Conservation (phyloP, 2,888 invertebrate species). For the Eledone cirrhosa region DNA sequence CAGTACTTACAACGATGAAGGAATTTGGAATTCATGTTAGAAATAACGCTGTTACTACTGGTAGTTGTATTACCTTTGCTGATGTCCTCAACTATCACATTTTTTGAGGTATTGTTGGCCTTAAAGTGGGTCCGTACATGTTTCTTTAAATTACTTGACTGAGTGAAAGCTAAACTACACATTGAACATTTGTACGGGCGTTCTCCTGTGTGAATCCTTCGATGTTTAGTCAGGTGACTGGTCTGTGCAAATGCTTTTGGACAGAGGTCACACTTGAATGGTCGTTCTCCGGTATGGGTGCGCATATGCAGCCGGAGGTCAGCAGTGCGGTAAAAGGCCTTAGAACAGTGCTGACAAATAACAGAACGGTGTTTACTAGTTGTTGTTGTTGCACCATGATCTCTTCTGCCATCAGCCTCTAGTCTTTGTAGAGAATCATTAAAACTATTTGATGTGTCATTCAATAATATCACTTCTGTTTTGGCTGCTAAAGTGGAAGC, state of each 20-base stretch:
- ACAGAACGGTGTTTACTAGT: background rate
- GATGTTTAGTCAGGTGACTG: constrained; percentile 47
- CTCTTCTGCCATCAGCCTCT: too few species aligned
- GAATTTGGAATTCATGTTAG: background rate
- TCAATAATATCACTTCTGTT: too few species aligned
- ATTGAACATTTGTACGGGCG: constrained; percentile 47
- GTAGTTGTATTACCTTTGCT: too few species aligned
- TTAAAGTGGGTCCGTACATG: constrained; percentile 43
- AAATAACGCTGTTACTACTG: background rate
- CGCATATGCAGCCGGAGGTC: constrained; percentile 18
- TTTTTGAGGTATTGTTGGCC: background rate
- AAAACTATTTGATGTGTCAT: too few species aligned
- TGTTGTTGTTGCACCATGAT: too few species aligned
- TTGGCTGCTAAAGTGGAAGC: too few species aligned
- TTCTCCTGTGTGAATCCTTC: constrained; percentile 45
- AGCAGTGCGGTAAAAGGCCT: background rate
- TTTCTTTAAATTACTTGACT: constrained; percentile 42
- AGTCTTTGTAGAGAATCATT: too few species aligned
- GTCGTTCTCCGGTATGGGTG: background rate
- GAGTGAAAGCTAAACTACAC: constrained; percentile 39
- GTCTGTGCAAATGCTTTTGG: constrained; percentile 44
- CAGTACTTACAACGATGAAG: constrained; percentile 16
- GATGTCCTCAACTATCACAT: too few species aligned
- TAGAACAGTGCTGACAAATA: background rate
- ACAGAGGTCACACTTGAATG: constrained; percentile 43